Evolutionary conservation across 2,888 invertebrate genomes (phyloP), one percentile per base, ranked within the genome.

Genomic region (Chromoteleia sp.): DNA sequence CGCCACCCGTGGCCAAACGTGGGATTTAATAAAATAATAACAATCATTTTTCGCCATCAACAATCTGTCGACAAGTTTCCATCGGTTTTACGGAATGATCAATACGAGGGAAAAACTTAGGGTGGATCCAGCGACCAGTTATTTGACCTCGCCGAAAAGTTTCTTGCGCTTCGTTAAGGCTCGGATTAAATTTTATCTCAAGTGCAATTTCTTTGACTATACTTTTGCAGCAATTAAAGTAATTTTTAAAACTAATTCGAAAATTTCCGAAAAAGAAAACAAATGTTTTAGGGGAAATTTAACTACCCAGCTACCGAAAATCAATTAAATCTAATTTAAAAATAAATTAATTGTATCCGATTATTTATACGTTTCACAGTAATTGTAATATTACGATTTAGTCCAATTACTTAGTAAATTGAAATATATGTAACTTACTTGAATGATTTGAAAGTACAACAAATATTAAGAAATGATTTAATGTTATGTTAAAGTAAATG

Each of bases 1-100:
- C 29, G 14, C 25, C 36, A 29, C 75, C 56, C 29, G 43, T 21
- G n/a, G n/a, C 41, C 12, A 2, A n/a, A 8, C 19, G 19, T 6
- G 3, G 25, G 25, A 2, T 54, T 19, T 43, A 39, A 33, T 56
- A 8, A 36, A 21, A 50, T 19, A n/a, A n/a, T n/a, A n/a, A n/a
- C n/a, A n/a, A n/a, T n/a, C n/a, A n/a, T 75, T 58, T 43, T 33
- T n/a, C 6, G 30, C n/a, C 29, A 21, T 1, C 41, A 5, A 17
- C 36, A 56, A 45, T 56, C 43, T 48, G 36, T 56, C 58, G 56
- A 48, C 56, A 56, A 39, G 30, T 21, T 67, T 48, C 41, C 41
- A 19, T 25, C 14, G 12, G 29, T 30, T 30, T 30, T 21, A 14
- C 45, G 43, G 43, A 29, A 14, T 61, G 33, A 19, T 1, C 45